A percentile compares a stretch with the other conserved stretches of the same genome.
phyloP scores from a whole-genome alignment of 2,888 invertebrate species.

The Schrankia costaestrigalis region DNA sequence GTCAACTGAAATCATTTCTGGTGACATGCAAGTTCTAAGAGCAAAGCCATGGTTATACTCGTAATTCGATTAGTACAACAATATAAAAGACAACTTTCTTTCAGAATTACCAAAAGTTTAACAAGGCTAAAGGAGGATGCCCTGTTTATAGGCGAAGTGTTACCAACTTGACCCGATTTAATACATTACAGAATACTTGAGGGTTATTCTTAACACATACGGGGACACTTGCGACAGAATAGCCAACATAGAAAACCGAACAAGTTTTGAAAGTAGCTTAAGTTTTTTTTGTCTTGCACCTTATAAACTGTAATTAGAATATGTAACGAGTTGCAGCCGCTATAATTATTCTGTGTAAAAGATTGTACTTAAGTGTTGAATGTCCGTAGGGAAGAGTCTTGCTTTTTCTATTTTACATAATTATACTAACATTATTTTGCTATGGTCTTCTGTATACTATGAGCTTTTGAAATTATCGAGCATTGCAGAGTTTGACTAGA shows the following conservation, averaged over 20 bases:
- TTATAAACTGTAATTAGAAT: constrained; percentile 1
- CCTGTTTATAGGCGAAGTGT: constrained; percentile 7
- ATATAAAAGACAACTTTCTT: constrained; percentile 6
- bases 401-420: no score
- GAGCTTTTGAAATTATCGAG: no score
- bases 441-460: no score
- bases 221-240: background rate
- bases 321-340: background rate
- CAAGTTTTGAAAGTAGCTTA: background rate
- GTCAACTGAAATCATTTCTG: no score
- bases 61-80: no score
- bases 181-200: constrained; percentile 2
- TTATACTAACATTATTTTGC: no score
- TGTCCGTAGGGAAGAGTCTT: no score
- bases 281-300: background rate
- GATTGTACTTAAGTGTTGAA: no score
- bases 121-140: constrained; percentile 5
- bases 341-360: background rate
- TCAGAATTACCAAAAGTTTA: constrained; percentile 6
- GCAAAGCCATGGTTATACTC: no score
- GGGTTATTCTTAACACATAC: background rate
- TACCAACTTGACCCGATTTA: constrained; percentile 9
- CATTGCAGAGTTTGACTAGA: no score
- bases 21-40: no score
- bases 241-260: background rate